These are phyloP conservation scores for Lepilemur septentrionalis DNA, from an alignment of 2,797 vertebrate species.

Conservation along the genomic window DNA sequence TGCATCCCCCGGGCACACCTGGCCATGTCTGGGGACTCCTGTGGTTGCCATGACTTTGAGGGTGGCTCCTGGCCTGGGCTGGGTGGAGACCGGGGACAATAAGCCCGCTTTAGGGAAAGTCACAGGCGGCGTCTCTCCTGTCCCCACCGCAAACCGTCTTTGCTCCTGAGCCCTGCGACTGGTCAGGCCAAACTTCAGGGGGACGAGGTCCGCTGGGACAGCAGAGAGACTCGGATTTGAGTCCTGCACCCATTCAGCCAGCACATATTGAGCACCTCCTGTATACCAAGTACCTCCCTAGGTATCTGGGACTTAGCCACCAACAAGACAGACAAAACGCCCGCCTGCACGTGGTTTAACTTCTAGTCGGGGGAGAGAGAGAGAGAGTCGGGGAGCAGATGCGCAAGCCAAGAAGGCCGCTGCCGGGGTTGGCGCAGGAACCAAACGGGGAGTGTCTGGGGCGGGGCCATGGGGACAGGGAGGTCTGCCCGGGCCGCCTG, in stretches of 20 bases:
- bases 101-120: not conserved
- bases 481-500: not conserved
- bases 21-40: not conserved
- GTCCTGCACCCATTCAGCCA: not conserved
- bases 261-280: not conserved
- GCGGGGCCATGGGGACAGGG: not conserved
- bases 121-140: not conserved
- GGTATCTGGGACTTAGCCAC: not conserved
- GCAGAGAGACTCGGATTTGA: not conserved
- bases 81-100: not conserved
- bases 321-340: not conserved
- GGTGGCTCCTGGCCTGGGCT: not conserved
- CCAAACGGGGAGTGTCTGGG: not conserved
- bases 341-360: not conserved
- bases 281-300: not conserved
- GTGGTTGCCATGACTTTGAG: not conserved
- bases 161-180: not conserved
- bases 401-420: not conserved
- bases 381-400: not conserved
- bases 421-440: not conserved
- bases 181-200: not conserved
- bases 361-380: not conserved
- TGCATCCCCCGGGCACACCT: not conserved
- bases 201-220: not conserved
- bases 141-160: not conserved